Base-by-base conservation (phyloP, 1,140 invertebrate species). In the Plectus sambesii region DNA sequence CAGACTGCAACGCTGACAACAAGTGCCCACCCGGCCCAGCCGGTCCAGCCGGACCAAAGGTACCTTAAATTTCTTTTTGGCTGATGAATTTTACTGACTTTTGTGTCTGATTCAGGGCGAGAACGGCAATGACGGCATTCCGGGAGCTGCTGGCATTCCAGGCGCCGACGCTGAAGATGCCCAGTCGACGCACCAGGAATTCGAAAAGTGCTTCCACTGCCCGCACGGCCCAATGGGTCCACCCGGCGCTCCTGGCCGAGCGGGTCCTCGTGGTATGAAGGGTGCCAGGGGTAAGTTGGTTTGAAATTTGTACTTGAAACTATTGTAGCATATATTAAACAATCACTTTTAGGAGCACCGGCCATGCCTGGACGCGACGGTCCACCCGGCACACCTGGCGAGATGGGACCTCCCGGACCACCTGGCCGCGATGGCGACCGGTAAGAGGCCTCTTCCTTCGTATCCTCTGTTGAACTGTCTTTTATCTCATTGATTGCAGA, bases 21-120 rank as follows among this genome's bases (percentile, higher is more conserved):
- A 42, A 42, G 26, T 56, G 53, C 41, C 55, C 55, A n/a, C n/a
- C n/a, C n/a, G n/a, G n/a, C n/a, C n/a, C n/a, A n/a, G 46, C 53
- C 47, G 55, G 53, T 39, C 47, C 47, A 19, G 46, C 55, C 26
- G 53, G 53, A 54, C 53, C 53, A 33, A 56, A 56, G 47, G 53
- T 45, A 56, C n/a, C n/a, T n/a, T n/a, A n/a, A n/a, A n/a, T n/a
- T n/a, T n/a, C n/a, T n/a, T n/a, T n/a, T n/a, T n/a, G n/a, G n/a
- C n/a, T n/a, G n/a, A n/a, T n/a, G n/a, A n/a, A n/a, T n/a, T n/a
- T n/a, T n/a, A n/a, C n/a, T n/a, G n/a, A n/a, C n/a, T n/a, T n/a
- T n/a, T n/a, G n/a, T n/a, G n/a, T n/a, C n/a, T n/a, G n/a, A n/a
- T n/a, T n/a, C n/a, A n/a, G n/a, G n/a, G n/a, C n/a, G 41, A 35